These are phyloP conservation scores for Odocoileus hemionus DNA, from an alignment of 2,113 vertebrate species.

Conservation along the genomic window DNA sequence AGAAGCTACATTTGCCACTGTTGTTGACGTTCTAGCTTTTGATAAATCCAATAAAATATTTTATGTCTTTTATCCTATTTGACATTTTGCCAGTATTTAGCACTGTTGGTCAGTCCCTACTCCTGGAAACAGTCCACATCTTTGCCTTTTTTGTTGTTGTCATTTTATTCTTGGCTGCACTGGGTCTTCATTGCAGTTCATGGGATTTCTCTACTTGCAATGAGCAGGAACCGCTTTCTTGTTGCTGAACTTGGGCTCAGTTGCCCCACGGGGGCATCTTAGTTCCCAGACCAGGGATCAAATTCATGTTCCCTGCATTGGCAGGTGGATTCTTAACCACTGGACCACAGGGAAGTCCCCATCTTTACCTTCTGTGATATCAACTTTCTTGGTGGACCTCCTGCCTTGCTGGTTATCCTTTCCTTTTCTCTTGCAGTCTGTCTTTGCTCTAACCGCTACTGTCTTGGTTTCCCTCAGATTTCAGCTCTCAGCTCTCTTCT, in stretches of 20 bases:
- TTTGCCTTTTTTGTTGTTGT: background rate
- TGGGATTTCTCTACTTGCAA: background rate
- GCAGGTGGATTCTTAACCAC: background rate
- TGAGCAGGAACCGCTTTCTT: background rate
- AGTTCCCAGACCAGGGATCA: background rate
- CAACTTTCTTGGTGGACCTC: background rate
- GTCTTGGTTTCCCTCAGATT: background rate
- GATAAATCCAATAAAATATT: background rate
- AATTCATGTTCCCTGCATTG: background rate
- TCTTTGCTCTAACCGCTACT: background rate
- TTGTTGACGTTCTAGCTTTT: background rate
- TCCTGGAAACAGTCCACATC: background rate
- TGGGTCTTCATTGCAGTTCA: background rate
- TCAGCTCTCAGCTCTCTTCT: background rate
- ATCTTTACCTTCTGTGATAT: background rate
- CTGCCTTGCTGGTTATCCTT: rapidly evolving
- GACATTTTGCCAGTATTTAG: background rate
- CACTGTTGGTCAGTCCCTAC: background rate
- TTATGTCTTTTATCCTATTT: background rate
- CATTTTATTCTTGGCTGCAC: background rate
- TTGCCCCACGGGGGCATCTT: background rate
- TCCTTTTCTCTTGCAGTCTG: background rate
- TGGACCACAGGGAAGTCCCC: background rate
- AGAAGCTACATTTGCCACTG: background rate
- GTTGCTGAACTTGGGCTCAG: background rate